These are phyloP conservation scores for Mus caroli DNA, from an alignment of 2,797 vertebrate genomes.

Conservation along the genomic window DNA sequence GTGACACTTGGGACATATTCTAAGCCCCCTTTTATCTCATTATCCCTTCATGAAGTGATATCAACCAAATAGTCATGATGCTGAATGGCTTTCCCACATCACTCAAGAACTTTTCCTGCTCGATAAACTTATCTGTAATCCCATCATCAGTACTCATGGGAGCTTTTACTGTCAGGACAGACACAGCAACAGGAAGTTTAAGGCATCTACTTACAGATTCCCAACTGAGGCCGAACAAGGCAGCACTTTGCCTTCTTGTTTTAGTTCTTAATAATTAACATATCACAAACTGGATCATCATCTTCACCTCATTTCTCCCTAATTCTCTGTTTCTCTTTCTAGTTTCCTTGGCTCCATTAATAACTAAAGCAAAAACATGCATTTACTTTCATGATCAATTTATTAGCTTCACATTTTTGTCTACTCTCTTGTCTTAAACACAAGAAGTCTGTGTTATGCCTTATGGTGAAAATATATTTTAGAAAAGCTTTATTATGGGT, in stretches of 20 bases:
- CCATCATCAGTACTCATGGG: background rate
- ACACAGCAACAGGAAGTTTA: too few relatives aligned
- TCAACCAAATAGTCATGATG: background rate
- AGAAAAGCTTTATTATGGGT: background rate
- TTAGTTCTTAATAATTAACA: background rate
- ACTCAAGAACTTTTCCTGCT: background rate
- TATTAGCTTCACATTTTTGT: background rate
- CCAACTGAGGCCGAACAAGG: background rate
- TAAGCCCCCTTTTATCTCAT: background rate
- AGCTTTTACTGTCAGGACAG: too few relatives aligned
- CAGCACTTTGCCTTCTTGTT: background rate
- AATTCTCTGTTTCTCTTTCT: background rate
- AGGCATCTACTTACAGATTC: too few relatives aligned
- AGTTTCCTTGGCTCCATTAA: background rate
- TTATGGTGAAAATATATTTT: background rate
- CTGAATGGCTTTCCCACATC: background rate
- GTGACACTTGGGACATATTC: background rate
- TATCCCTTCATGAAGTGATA: background rate
- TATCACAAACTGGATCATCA: background rate
- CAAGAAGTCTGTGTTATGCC: background rate
- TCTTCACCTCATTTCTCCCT: background rate
- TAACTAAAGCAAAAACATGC: background rate
- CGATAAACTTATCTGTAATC: background rate
- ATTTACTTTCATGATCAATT: background rate
- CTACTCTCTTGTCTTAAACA: background rate